Base-by-base conservation (phyloP, 2,888 invertebrate species). In the Brachyptera putata region DNA sequence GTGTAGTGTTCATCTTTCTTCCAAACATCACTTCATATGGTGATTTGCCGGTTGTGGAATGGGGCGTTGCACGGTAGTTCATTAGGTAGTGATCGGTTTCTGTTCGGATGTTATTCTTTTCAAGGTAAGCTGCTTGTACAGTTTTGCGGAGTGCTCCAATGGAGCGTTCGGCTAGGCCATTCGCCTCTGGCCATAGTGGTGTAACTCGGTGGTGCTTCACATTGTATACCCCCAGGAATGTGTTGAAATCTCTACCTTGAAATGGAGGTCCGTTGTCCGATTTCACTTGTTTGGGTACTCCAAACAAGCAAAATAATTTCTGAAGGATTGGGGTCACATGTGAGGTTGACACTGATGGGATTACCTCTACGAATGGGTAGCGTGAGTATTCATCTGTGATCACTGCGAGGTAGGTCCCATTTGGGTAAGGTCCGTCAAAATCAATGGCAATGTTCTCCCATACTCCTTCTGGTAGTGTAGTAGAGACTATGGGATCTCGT, bases 371-470 rank as follows among this genome's bases (percentile, higher is more conserved):
- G 16, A 50, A 30, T 2, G 50, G 50, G 16, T 14, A 50, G 14
- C 50, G 5, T 1, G 50, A 50, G 34, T 50, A 34, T 30, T 50
- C 50, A 14, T 50, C 50, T 9, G 14, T 50, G 3, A 30, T 14
- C 4, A 50, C 16, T 3, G 5, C 7, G 9, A 50, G 13, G 30
- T 30, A 50, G 14, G 3, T 50, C 2, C 50, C 50, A 16, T 50
- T 34, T 1, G 30, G 50, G 18, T 50, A 50, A 9, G 50, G 50
- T 4, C 50, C 50, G 9, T n/a, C 50, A 11, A 34, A 50, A 34
- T 50, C 50, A 3, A 34, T 14, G 14, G 34, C 50, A n/a, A 50
- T 30, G 7, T 50, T 50, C 34, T 30, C 14, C 50, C 50, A 50
- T 2, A 34, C 18, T 2, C 34, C 34, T 1, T 7, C 30, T 1